These are phyloP conservation scores for Charanyca ferruginea DNA, from an alignment of 2,888 invertebrate genomes.

Conservation along the genomic window DNA sequence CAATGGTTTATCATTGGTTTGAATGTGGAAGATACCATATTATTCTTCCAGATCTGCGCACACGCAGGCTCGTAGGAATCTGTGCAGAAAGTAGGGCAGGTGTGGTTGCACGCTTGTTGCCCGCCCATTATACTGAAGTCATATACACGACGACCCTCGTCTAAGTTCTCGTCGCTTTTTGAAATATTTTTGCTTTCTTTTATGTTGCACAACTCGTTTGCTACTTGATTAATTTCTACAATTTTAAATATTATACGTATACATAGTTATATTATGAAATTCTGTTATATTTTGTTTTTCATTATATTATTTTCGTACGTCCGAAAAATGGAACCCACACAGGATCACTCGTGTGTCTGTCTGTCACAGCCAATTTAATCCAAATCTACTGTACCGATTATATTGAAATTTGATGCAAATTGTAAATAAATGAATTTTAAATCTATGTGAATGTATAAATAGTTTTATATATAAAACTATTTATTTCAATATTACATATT, in stretches of 20 bases:
- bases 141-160: constrained; percentile 67
- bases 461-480: too few relatives aligned
- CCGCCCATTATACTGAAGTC: constrained; percentile 82
- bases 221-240: constrained; percentile 74
- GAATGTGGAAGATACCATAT: constrained; percentile 53
- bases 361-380: too few relatives aligned
- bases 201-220: constrained; percentile 68
- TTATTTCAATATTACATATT: too few relatives aligned
- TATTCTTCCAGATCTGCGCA: constrained; percentile 76
- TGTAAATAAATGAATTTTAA: too few relatives aligned
- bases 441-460: too few relatives aligned
- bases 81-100: constrained; percentile 82
- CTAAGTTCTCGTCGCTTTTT: background rate
- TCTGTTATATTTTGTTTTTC: background rate
- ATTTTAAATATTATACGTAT: constrained; percentile 20
- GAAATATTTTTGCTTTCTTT: background rate
- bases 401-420: too few relatives aligned
- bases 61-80: constrained; percentile 84
- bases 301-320: too few relatives aligned
- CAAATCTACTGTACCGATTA: too few relatives aligned
- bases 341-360: too few relatives aligned
- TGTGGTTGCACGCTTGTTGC: constrained; percentile 83
- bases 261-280: too few relatives aligned
- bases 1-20: constrained; percentile 85
- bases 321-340: too few relatives aligned